Percentiles rank a stretch among this genome's conserved stretches.
Conservation (phyloP, 2,113 vertebrate species). For the Hyaena hyaena region DNA sequence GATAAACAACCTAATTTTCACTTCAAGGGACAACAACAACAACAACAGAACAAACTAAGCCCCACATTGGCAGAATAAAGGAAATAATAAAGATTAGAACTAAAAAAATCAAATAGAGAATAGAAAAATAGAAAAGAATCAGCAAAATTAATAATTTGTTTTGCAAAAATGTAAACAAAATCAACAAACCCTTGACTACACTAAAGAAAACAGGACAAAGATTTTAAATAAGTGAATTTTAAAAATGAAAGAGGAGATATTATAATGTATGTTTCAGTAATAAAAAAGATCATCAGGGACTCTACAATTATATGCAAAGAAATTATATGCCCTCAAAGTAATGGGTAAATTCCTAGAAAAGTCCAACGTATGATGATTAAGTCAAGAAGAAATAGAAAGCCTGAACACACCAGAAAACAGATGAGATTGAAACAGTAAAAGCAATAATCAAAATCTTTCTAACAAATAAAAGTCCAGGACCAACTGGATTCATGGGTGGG, state of each 20-base stretch:
- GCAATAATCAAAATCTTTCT: neutral
- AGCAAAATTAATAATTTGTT: neutral
- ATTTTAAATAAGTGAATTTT: neutral
- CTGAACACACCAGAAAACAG: neutral
- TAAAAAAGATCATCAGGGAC: neutral
- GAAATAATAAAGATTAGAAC: neutral
- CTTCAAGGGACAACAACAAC: too few species aligned
- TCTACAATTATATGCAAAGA: neutral
- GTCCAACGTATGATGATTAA: neutral
- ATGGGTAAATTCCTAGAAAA: neutral
- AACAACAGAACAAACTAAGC: too few species aligned
- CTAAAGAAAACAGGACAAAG: too few species aligned
- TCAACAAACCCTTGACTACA: neutral
- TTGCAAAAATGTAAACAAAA: neutral
- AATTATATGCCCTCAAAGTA: neutral
- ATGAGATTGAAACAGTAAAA: neutral
- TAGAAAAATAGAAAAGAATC: neutral
- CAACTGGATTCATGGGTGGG: neutral
- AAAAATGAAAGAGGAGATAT: neutral
- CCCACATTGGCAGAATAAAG: neutral
- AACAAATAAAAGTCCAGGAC: neutral
- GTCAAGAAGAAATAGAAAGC: neutral
- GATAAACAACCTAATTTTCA: too few species aligned
- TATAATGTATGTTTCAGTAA: neutral
- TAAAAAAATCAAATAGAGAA: neutral